These are phyloP conservation scores for Scaptomyza polygonia DNA, from an alignment of 2,888 invertebrate genomes.

Conservation along the genomic window DNA sequence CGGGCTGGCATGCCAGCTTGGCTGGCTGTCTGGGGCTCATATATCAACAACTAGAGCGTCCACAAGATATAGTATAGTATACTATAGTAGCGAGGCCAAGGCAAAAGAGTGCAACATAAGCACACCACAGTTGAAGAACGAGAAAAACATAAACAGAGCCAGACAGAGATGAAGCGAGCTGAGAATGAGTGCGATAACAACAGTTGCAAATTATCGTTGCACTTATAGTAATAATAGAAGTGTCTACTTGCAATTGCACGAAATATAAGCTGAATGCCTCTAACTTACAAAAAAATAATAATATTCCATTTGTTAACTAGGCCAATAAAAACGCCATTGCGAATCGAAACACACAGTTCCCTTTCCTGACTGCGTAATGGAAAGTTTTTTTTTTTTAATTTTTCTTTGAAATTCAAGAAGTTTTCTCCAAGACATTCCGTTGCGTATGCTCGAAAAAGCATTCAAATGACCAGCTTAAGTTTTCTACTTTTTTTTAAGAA, in stretches of 20 bases:
- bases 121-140: background rate
- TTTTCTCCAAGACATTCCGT: background rate
- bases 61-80: slow-evolving; percentile 34
- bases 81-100: background rate
- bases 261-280: background rate
- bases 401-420: background rate
- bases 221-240: slow-evolving; percentile 19
- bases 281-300: background rate
- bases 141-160: background rate
- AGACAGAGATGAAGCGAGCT: slow-evolving; percentile 3
- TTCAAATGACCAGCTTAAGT: background rate
- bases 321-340: background rate
- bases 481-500: background rate
- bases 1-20: background rate
- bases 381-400: background rate
- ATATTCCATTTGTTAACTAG: slow-evolving; percentile 12
- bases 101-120: background rate
- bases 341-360: background rate
- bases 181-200: slow-evolving; percentile 40
- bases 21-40: slow-evolving; percentile 24
- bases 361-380: background rate
- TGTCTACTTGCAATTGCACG: slow-evolving; percentile 2
- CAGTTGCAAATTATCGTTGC: slow-evolving; percentile 51
- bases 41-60: slow-evolving; percentile 48
- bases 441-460: no score